phyloP scores from a whole-genome alignment of 1,140 invertebrate genomes.

The Doryteuthis pealeii region DNA sequence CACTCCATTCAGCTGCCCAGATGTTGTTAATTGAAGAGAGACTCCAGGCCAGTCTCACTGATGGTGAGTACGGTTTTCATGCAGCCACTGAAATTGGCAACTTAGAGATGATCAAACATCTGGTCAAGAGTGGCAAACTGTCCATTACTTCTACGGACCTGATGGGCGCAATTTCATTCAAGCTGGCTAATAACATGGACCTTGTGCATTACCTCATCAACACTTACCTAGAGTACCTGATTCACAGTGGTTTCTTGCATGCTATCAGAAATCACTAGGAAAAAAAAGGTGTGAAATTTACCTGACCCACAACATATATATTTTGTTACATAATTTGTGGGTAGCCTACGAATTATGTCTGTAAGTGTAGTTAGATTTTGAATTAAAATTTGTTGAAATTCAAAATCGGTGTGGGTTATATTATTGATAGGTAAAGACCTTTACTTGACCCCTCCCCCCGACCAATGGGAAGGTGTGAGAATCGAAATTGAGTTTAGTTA shows the following conservation, averaged over 20 bases:
- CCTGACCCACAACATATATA: constrained; percentile 21
- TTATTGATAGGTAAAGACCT: no score
- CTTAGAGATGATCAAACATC: constrained; percentile 32
- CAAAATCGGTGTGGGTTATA: no score
- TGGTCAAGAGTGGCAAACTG: constrained; percentile 31
- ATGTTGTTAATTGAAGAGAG: constrained; percentile 27
- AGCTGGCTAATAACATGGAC: constrained; percentile 33
- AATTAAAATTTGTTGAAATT: no score
- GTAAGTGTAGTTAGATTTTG: no score
- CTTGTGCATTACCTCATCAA: constrained; percentile 35
- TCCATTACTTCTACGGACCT: constrained; percentile 36
- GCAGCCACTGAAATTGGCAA: constrained; percentile 40
- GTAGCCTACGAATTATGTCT: no score
- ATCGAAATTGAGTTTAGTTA: no score
- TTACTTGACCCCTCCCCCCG: no score
- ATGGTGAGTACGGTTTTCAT: constrained; percentile 35
- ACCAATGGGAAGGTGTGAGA: no score
- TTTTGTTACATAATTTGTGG: no score
- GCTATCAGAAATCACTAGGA: constrained; percentile 40
- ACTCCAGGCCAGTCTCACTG: constrained; percentile 32
- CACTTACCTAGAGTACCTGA: constrained; percentile 24
- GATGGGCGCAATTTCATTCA: constrained; percentile 40
- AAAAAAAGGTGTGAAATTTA: constrained; percentile 21
- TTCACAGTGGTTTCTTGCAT: constrained; percentile 40
- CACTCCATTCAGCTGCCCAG: neutral